Percentiles rank a stretch among this genome's conserved stretches.
These are phyloP conservation scores for Erinaceus europaeus DNA, from an alignment of 2,113 vertebrate species.

Conservation along the genomic window DNA sequence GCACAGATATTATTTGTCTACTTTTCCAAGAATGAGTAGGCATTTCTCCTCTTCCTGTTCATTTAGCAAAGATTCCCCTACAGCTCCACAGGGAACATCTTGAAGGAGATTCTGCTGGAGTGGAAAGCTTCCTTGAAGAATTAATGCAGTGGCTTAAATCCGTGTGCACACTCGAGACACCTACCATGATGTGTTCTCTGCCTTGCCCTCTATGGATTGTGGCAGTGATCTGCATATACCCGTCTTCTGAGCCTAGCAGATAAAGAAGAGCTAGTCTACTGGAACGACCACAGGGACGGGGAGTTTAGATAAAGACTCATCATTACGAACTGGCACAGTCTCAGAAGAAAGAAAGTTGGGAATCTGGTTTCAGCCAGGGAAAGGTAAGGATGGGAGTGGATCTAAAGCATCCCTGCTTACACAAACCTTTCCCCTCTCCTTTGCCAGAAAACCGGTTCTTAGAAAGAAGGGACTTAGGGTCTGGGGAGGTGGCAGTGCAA, in stretches of 20 bases:
- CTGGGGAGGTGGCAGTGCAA: neutral
- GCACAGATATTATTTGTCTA: neutral
- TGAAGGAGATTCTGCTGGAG: neutral
- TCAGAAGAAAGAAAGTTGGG: neutral
- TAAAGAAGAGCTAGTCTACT: neutral
- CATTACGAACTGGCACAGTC: neutral
- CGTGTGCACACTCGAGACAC: neutral
- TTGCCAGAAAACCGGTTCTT: neutral
- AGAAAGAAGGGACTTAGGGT: neutral
- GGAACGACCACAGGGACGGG: neutral
- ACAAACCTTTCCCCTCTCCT: neutral
- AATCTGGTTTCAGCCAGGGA: neutral
- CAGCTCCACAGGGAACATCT: neutral
- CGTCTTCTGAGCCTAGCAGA: conserved; percentile 22
- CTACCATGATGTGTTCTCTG: neutral
- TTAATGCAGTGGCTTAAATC: conserved; percentile 26
- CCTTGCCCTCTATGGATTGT: neutral
- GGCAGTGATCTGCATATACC: conserved; percentile 13
- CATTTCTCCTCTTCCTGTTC: neutral
- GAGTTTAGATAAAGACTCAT: neutral
- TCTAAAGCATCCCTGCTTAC: neutral
- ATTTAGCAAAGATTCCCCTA: neutral
- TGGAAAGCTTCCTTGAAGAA: neutral
- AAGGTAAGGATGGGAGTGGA: neutral
- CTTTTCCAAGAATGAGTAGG: neutral